These are phyloP conservation scores for Electrophaes corylata DNA, from an alignment of 2,888 invertebrate species.

Conservation along the genomic window DNA sequence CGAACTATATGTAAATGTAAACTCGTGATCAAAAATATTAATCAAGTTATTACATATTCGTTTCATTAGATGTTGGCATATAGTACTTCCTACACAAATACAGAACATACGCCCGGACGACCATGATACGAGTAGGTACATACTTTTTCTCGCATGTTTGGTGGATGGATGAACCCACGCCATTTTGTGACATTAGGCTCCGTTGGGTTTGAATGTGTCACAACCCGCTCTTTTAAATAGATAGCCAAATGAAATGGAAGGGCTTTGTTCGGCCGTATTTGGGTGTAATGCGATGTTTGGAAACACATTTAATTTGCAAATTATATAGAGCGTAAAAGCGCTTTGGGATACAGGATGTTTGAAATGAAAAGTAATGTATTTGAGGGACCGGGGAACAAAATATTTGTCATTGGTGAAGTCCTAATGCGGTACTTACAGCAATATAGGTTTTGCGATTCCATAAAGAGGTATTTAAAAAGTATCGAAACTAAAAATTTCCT, in stretches of 20 bases:
- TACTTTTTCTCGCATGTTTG: conserved; percentile 69
- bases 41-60: no score
- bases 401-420: no score
- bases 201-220: conserved; percentile 78
- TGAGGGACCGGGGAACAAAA: no score
- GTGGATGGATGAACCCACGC: conserved; percentile 67
- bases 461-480: no score
- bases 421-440: no score
- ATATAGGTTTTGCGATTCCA: no score
- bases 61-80: no score
- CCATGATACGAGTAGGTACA: conserved; percentile 53
- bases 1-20: no score
- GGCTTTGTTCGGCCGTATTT: conserved; percentile 66
- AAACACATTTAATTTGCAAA: conserved; percentile 45
- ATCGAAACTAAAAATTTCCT: no score
- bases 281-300: conserved; percentile 58
- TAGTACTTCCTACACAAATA: not conserved
- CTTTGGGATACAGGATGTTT: conserved; percentile 5
- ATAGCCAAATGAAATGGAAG: conserved; percentile 83
- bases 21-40: no score
- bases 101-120: conserved; percentile 58
- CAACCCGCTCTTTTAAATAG: conserved; percentile 76
- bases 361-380: not conserved
- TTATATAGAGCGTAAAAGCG: conserved; percentile 27
- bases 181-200: conserved; percentile 81